Base-by-base conservation (phyloP, 2,888 invertebrate genomes). In the Strigamia maritima region DNA sequence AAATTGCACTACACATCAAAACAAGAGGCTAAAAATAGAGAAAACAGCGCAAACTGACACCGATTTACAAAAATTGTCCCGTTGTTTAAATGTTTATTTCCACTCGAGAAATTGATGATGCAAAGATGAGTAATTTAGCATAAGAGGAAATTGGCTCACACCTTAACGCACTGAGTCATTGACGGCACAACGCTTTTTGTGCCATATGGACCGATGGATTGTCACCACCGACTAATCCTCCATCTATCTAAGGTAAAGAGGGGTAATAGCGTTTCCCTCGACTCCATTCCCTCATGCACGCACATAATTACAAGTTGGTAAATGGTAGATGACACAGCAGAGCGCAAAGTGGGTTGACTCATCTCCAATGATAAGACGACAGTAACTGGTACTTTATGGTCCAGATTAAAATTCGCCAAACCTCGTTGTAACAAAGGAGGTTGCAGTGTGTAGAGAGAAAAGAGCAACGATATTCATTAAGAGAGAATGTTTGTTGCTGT, bases 71-170 rank as follows among this genome's bases (percentile, higher is more conserved):
- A 35, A 35, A 35, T 35, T 35, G 35, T 35, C 35, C 35, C 10
- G 35, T 35, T 35, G 6, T 35, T 10, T 6, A 35, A 35, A 35
- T 35, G 35, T 54, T 54, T 54, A n/a, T 54, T 54, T 19, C 8
- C 54, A 7, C 44, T 70, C 28, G 14, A 70, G 12, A 10, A 70
- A 26, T 28, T 28, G 70, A 70, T 70, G 24, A 70, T 28, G 24
- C 70, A 70, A 70, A 70, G 28, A 70, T 70, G 70, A 70, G 70
- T 70, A 70, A 70, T 70, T 70, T 70, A 70, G 28, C 28, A 28
- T 70, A n/a, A 28, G 12, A 12, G 28, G 28, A 70, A 70, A 70
- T 70, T 70, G 14, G 26, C 28, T 28, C 70, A 70, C 26, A 70
- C 70, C 28, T 70, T 70, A 26, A 70, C 28, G 24, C 28, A 70